These are phyloP conservation scores for Cirrhinus mrigala DNA, from an alignment of 2,797 vertebrate species.

Conservation along the genomic window DNA sequence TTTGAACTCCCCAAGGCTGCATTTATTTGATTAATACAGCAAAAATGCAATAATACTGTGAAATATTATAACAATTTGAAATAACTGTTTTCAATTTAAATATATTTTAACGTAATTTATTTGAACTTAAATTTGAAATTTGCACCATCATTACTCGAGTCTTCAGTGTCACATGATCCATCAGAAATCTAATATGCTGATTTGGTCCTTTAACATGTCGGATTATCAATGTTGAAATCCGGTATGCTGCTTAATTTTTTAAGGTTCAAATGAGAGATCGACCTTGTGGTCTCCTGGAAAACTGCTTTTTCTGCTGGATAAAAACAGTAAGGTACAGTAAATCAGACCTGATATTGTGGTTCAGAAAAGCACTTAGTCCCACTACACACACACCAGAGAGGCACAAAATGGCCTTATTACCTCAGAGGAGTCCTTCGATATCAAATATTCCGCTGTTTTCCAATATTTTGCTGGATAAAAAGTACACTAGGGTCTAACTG, in stretches of 20 bases:
- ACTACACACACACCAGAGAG: background rate
- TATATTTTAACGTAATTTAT: no score
- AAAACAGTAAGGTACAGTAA: background rate
- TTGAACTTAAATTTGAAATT: background rate
- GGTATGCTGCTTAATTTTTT: no score
- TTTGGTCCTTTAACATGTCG: no score
- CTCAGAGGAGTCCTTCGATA: background rate
- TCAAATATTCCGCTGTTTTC: background rate
- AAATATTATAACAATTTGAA: no score
- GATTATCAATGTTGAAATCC: background rate
- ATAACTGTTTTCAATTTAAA: no score
- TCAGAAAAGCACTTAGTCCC: background rate
- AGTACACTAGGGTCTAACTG: background rate
- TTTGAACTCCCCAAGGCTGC: background rate
- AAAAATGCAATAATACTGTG: no score
- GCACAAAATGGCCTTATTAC: background rate
- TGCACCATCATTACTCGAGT: background rate
- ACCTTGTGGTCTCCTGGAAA: background rate
- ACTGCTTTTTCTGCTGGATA: background rate
- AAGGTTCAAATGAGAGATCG: background rate
- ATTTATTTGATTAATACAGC: no score
- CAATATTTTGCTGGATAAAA: background rate
- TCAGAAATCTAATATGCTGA: background rate
- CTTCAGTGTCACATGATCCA: background rate
- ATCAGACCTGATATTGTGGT: background rate